Evolutionary conservation across 1,140 invertebrate species (phyloP).

Genomic region (Drosophila orosa): DNA sequence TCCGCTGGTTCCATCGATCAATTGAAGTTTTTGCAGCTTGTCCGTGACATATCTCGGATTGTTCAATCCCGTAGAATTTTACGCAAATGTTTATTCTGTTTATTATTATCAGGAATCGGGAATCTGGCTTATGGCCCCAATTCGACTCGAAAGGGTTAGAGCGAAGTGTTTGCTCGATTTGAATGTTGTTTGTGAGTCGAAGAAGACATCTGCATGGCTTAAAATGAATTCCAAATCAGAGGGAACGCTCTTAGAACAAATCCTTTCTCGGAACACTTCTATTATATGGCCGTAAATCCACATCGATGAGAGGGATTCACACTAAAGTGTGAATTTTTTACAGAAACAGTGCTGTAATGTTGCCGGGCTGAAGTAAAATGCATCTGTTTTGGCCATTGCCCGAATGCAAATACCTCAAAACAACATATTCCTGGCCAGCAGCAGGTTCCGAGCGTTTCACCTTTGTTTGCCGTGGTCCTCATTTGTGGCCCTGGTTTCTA

Average conservation of each 20-base stretch:
- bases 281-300: slow-evolving; percentile 60
- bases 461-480: slow-evolving; percentile 36
- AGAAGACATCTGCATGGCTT: slow-evolving; percentile 52
- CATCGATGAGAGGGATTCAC: slow-evolving; percentile 52
- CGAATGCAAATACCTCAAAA: slow-evolving; percentile 64
- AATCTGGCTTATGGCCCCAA: background rate
- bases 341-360: slow-evolving; percentile 29
- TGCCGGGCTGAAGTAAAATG: slow-evolving; percentile 21
- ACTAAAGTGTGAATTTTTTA: slow-evolving; percentile 59
- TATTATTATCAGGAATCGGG: slow-evolving; percentile 1
- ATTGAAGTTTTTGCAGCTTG: slow-evolving; percentile 74
- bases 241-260: slow-evolving; percentile 39
- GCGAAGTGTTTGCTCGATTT: slow-evolving; percentile 25
- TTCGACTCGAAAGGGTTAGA: slow-evolving; percentile 34
- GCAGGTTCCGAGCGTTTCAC: slow-evolving; percentile 68
- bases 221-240: slow-evolving; percentile 4
- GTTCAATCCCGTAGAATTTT: slow-evolving; percentile 51
- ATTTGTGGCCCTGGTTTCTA: slow-evolving; percentile 8
- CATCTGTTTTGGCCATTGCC: slow-evolving; percentile 61
- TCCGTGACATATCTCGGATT: slow-evolving; percentile 43
- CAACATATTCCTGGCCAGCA: slow-evolving; percentile 22
- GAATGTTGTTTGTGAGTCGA: slow-evolving; percentile 6
- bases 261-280: slow-evolving; percentile 57
- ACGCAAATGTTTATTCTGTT: slow-evolving; percentile 55
- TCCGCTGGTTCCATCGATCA: slow-evolving; percentile 36